Evolutionary conservation across 2,888 invertebrate species (phyloP), one percentile per base, ranked within the genome.

Genomic region (Drosophila borealis): DNA sequence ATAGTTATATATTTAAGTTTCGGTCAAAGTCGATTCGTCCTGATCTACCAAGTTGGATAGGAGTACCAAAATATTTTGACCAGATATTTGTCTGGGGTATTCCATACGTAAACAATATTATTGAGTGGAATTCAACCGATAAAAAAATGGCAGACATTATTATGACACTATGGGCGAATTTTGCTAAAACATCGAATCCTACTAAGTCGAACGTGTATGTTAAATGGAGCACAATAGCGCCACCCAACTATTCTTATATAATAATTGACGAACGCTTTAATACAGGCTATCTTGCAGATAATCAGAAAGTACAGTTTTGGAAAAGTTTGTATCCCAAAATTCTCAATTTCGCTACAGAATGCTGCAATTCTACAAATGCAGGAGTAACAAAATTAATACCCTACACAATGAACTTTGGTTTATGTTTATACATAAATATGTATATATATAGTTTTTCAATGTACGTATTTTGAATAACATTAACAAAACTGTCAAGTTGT

Each of bases 281-380:
- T 70, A 96, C 96, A 95, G 96, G 95, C 80, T 94, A 95, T 78
- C 91, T 94, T 0, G 93, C 96, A 34, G 96, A 96, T 92, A 96
- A 96, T 86, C 96, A 95, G 87, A 95, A 96, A 21, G 94, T 96
- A 73, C 95, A 95, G 71, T 97, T 97, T 92, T 97, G 97, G 97
- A 96, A 96, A 80, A 95, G 96, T 70, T 96, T 96, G 90, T 97
- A 96, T 90, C 97, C 97, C 0, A 95, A 94, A 92, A 94, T 97
- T 42, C 92, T 96, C 11, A 94, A 95, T 83, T 94, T 96, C 70
- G 95, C 96, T 0, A 95, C 94, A 4, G 95, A 95, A 85, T 97
- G 97, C 89, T 97, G 97, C 86, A 96, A 96, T 89, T 93, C 93
- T 68, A 92, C 92, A 14, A 90, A 91, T 67, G 68, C 70, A 34